A percentile compares a stretch with the other conserved stretches of the same genome.
Evolutionary conservation across 2,797 vertebrate genomes (phyloP).

Genomic region (Fringilla coelebs): DNA sequence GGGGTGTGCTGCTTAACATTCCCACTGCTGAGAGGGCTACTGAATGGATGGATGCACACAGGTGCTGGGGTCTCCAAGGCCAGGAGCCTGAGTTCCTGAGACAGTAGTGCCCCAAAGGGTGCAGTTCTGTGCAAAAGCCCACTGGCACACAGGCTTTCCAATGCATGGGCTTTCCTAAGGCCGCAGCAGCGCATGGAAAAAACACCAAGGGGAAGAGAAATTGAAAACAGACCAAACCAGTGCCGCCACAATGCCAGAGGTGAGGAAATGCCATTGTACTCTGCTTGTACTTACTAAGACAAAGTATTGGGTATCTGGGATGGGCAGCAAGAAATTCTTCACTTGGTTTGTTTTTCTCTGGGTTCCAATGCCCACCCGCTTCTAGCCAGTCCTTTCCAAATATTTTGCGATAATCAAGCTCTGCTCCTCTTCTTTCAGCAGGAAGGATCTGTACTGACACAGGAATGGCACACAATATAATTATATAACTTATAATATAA

Average conservation of each 20-base stretch:
- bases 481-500: background rate
- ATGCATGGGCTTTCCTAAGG: background rate
- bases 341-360: constrained; percentile 70
- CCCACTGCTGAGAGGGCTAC: background rate
- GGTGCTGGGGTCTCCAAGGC: background rate
- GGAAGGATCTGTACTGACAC: constrained; percentile 73
- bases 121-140: background rate
- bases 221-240: background rate
- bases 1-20: background rate
- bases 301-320: constrained; percentile 82
- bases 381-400: constrained; percentile 88
- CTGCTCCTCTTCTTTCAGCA: constrained; percentile 86
- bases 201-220: background rate
- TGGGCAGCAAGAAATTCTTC: constrained; percentile 82
- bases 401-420: constrained; percentile 91
- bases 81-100: background rate
- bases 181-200: background rate
- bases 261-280: background rate
- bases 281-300: constrained; percentile 80
- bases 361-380: constrained; percentile 80
- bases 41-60: background rate
- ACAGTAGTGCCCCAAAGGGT: background rate
- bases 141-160: too few relatives aligned
- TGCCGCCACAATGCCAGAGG: background rate
- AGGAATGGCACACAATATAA: background rate